A percentile compares a stretch with the other conserved stretches of the same genome.
Conservation (phyloP, 1,140 invertebrate genomes). For the Drosophila guanche region DNA sequence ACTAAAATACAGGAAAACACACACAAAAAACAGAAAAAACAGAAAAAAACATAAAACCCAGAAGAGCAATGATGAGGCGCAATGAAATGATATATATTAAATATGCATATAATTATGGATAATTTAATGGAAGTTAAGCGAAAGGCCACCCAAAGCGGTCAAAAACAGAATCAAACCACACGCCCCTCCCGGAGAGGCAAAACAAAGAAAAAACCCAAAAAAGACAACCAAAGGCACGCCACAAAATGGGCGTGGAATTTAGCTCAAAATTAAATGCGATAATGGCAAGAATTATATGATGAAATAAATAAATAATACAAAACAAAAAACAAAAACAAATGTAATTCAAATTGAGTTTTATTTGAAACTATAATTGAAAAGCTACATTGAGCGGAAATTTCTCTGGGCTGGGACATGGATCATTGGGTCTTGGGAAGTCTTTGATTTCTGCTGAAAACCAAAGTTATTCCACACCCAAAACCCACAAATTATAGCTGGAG, state of each 20-base stretch:
- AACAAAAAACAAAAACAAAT: slow-evolving; percentile 26
- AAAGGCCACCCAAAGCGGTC: slow-evolving; percentile 45
- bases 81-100: slow-evolving; percentile 57
- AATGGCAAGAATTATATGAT: slow-evolving; percentile 76
- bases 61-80: slow-evolving; percentile 29
- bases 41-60: slow-evolving; percentile 17
- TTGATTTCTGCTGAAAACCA: too few species aligned
- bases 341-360: background rate
- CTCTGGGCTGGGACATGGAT: too few species aligned
- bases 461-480: too few species aligned
- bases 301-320: slow-evolving; percentile 71
- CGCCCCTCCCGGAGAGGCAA: slow-evolving; percentile 1
- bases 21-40: slow-evolving; percentile 61
- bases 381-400: too few species aligned
- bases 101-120: slow-evolving; percentile 71
- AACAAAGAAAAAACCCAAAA: slow-evolving; percentile 19
- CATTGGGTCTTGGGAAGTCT: too few species aligned
- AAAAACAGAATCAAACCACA: slow-evolving; percentile 72
- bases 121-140: slow-evolving; percentile 65
- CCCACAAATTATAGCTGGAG: too few species aligned
- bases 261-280: slow-evolving; percentile 74
- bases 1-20: slow-evolving; percentile 72
- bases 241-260: slow-evolving; percentile 61
- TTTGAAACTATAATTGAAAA: background rate
- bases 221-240: slow-evolving; percentile 51